Evolutionary conservation across 2,888 invertebrate genomes (phyloP), one percentile per base, ranked within the genome.

Genomic region (Epiblema foenella): DNA sequence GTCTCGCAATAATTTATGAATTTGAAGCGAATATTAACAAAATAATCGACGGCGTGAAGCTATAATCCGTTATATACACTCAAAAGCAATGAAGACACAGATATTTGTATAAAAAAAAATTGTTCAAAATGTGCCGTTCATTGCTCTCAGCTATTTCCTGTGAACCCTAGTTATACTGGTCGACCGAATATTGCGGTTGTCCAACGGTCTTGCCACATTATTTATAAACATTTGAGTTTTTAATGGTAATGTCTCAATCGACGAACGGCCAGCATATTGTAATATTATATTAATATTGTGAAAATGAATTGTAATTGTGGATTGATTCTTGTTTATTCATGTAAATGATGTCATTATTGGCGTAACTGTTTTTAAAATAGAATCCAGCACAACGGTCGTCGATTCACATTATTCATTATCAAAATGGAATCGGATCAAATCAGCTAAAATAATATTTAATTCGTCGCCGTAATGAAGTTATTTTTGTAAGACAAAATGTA

Each of bases 401-500:
- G 58, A 52, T 52, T 52, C 39, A 29, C 24, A 64, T 20, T 20
- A 64, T 57, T 58, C 52, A 52, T 33, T 33, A 51, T 51, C 18
- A 51, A 18, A 59, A 18, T 52, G 0, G 12, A 42, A 60, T 65
- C 9, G 46, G 52, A 52, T 20, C 37, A 56, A 65, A 54, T 29
- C 12, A 54, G 18, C 17, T 58, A 52, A 8, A 24, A 51, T 46
- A 58, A 49, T 68, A 52, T 69, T 54, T 42, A 24, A 15, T 20
- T 58, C 33, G 57, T 58, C 64, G 64, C 58, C 17, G 49, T 63
- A 51, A 69, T 64, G 39, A 59, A 69, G 20, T 66, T 70, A 60
- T 66, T 70, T 66, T 66, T 60, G 42, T 70, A 70, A 70, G 54
- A 42, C 65, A 57, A 67, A 71, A 57, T 62, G 67, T 71, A 71